Base-by-base conservation (phyloP, 2,797 vertebrate species). In the Aeoliscus strigatus region DNA sequence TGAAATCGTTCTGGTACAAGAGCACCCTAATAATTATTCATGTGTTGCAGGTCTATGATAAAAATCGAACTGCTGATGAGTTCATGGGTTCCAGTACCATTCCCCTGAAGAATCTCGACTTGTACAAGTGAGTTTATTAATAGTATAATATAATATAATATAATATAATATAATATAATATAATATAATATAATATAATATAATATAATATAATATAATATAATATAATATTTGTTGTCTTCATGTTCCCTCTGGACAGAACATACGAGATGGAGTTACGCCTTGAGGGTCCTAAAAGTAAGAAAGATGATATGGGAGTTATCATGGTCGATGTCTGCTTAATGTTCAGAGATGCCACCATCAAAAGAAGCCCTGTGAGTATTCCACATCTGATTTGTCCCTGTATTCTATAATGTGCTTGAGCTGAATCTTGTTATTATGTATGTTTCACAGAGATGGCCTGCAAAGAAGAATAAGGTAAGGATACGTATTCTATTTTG, bases 301-400 rank as follows among this genome's bases (percentile, higher is more conserved):
- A 90, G 69, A 94, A 96, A 73, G 76, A 88, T 4, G 88, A 97
- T 73, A 94, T 97, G 93, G 96, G 96, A 23, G 87, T 91, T 44
- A 91, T 99, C 39, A 18, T 91, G 14, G 74, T 96, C 58, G 92
- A 95, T 7, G 45, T 93, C 67, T 89, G 82, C 70, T 79, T 98
- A 24, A 87, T 90, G 59, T 87, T 89, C 32, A 90, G 92, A 71
- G 90, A 93, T 35, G 90, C 88, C 39, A 92, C 94, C 48, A 80
- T 91, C 70, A 97, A 94, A 85, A 90, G 89, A 82, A 88, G 86
- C 51, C 74, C 70, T 1, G 88, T 89, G 71, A 66, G 26, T 14
- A 39, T 49, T 42, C n/a, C n/a, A n/a, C n/a, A n/a, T n/a, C n/a
- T n/a, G n/a, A n/a, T n/a, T 21, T 6, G 3, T 21, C 18, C 18